A percentile compares a stretch with the other conserved stretches of the same genome.
Conservation (phyloP, 2,113 vertebrate genomes). For the Setophaga kirtlandii region DNA sequence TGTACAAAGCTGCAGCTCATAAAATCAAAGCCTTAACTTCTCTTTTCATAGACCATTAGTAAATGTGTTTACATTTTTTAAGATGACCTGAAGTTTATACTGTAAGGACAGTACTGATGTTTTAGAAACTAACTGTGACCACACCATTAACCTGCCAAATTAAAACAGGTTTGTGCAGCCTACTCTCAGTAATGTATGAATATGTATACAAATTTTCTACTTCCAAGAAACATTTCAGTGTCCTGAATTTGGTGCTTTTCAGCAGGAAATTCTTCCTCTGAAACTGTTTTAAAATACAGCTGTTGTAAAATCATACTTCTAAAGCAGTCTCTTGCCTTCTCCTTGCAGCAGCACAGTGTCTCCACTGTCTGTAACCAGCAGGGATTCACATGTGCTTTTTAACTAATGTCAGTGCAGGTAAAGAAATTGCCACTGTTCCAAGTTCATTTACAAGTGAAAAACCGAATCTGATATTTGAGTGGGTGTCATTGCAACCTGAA, state of each 20-base stretch:
- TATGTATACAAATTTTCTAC: neutral
- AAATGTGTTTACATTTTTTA: neutral
- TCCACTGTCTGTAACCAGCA: neutral
- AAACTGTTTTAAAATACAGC: neutral
- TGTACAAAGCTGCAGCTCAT: neutral
- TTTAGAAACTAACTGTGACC: neutral
- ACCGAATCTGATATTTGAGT: neutral
- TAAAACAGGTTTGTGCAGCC: neutral
- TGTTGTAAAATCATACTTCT: neutral
- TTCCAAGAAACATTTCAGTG: neutral
- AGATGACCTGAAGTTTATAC: neutral
- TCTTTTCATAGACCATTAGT: neutral
- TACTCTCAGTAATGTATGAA: neutral
- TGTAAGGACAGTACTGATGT: neutral
- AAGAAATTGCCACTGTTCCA: neutral
- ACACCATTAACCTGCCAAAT: neutral
- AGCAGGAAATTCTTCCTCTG: neutral
- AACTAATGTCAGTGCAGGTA: neutral
- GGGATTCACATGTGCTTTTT: neutral
- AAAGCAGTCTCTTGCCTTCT: neutral
- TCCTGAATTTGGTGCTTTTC: neutral
- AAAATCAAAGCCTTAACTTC: neutral
- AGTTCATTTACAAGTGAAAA: neutral
- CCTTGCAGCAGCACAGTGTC: neutral
- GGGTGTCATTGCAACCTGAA: neutral